Conservation (phyloP, 2,888 invertebrate genomes). For the Rambutsinella grinnellia region DNA sequence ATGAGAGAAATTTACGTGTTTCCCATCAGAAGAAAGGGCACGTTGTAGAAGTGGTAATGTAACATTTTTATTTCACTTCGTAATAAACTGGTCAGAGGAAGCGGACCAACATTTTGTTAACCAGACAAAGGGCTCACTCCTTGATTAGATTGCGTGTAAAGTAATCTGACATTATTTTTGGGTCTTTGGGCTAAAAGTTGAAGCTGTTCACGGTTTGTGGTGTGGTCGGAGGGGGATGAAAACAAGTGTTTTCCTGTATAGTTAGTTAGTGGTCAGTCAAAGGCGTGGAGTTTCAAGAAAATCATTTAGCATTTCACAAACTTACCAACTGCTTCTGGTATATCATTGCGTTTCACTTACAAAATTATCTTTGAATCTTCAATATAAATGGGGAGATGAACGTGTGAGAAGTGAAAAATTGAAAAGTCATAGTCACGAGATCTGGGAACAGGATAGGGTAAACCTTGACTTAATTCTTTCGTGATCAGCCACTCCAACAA, state of each 20-base stretch:
- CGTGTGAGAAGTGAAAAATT: constrained; percentile 1
- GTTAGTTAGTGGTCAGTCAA: neutral
- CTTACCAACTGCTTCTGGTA: too few relatives aligned
- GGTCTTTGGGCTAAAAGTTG: constrained; percentile 12
- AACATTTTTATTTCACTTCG: too few relatives aligned
- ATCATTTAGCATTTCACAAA: neutral
- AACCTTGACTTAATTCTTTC: constrained; percentile 19
- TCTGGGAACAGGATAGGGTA: neutral
- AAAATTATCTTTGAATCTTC: neutral
- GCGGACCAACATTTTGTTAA: too few relatives aligned
- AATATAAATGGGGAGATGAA: neutral
- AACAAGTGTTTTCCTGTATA: neutral
- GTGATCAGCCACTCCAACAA: neutral
- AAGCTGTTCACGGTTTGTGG: neutral
- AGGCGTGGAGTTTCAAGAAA: constrained; percentile 12
- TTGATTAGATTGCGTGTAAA: neutral
- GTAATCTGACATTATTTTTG: neutral
- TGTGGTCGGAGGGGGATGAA: neutral
- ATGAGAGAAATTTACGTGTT: too few relatives aligned
- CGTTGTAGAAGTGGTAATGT: too few relatives aligned
- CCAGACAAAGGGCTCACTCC: neutral
- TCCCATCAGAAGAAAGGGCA: too few relatives aligned
- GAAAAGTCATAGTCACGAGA: constrained; percentile 18
- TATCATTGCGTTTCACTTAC: neutral
- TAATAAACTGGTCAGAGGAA: too few relatives aligned